Evolutionary conservation across 2,888 invertebrate species (phyloP).

Genomic region (Apodemia hepburni): DNA sequence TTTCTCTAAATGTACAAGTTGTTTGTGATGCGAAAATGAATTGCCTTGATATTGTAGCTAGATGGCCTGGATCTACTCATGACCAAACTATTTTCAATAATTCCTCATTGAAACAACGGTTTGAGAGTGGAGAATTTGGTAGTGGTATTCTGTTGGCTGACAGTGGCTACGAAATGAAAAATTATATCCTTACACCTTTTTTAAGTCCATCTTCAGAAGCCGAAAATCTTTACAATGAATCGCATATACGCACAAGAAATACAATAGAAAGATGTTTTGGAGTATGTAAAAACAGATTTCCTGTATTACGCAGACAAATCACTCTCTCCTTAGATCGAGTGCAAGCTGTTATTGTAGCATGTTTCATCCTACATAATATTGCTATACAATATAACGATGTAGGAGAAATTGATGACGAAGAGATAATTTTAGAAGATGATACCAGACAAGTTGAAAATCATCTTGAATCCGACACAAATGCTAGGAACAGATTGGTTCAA

Average conservation of each 20-base stretch:
- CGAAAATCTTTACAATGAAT: constrained; percentile 17
- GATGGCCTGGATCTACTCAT: constrained; percentile 23
- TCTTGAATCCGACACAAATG: not conserved
- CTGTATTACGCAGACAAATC: constrained; percentile 26
- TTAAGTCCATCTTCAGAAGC: constrained; percentile 20
- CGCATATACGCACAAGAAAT: constrained; percentile 9
- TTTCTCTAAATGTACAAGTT: no score
- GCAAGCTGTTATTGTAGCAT: constrained; percentile 23
- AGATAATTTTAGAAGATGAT: not conserved
- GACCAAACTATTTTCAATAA: constrained; percentile 29
- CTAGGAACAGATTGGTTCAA: constrained; percentile 1
- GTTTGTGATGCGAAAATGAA: no score
- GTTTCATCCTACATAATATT: constrained; percentile 25
- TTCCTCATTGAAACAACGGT: constrained; percentile 23
- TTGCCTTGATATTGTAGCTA: constrained; percentile 15
- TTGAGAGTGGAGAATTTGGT: constrained; percentile 26
- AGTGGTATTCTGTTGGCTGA: constrained; percentile 28
- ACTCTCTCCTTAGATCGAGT: constrained; percentile 19
- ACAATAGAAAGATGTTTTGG: constrained; percentile 3
- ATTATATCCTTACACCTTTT: constrained; percentile 28
- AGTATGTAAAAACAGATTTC: constrained; percentile 12
- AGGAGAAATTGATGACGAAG: not conserved
- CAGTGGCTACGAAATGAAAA: constrained; percentile 27
- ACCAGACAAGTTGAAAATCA: not conserved
- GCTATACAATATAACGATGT: constrained; percentile 16